Evolutionary conservation across 1,140 invertebrate species (phyloP), one percentile per base, ranked within the genome.

Genomic region (Kradibia gibbosae): DNA sequence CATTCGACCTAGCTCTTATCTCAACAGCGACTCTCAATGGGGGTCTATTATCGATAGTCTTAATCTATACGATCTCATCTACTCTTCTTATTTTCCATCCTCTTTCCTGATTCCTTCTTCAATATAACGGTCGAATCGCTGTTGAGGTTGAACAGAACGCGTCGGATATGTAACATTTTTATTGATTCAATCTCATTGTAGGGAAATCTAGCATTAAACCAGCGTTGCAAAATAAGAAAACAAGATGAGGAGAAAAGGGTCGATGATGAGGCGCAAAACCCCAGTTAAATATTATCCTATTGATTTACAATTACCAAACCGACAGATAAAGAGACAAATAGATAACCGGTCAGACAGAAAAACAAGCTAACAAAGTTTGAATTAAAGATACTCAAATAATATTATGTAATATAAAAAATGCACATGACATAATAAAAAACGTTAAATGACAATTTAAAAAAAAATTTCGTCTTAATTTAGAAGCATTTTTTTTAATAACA

Each of bases 181-280:
- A 22, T 65, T 8, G 1, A 50, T 31, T 25, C 78, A 22, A 42
- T 53, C 50, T 60, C 67, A 79, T 79, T 79, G 78, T 79, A 79
- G 67, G 78, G 50, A 72, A 79, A 79, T 79, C 22, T 45, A 25
- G 74, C 34, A 13, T 13, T 25, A 20, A 31, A 55, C 10, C 15
- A 3, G 13, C 20, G 50, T 20, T n/a, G 73, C 62, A 53, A 39
- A 48, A 42, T 3, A 67, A 22, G 39, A 11, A 45, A 36, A 77
- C 60, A 77, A 72, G 45, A 78, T 81, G 71, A 82, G 57, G 53
- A 28, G 73, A 67, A 67, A 80, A 83, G 76, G 71, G 75, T 67
- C 76, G 79, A 78, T 82, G 83, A 82, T 85, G 83, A 81, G 75
- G 81, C 81, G 82, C 78, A 84, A 85, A 79, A 80, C 60, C 50